Evolutionary conservation across 2,113 vertebrate species (phyloP), one percentile per base, ranked within the genome.

Genomic region (Anarhynchus alexandrinus): DNA sequence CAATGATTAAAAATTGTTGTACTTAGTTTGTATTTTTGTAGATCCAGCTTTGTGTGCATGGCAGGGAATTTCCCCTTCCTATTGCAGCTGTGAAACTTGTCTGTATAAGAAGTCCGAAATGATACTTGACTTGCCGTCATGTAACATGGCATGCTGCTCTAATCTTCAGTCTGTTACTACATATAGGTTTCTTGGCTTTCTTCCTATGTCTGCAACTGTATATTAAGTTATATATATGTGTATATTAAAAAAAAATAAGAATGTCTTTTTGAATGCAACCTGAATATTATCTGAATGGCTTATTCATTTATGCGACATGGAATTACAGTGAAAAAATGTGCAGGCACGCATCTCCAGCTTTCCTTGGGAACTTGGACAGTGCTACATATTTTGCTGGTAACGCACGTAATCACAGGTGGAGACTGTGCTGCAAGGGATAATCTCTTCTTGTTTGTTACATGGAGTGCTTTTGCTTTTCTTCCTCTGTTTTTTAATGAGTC

Each of bases 391-490:
- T 74, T 82, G 52, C 43, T 65, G 84, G 43, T 90, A 86, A 80
- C 3, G 21, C 76, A 8, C 74, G 59, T 94, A 92, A 87, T 95
- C 85, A 70, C 82, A 88, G 81, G 77, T 57, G 52, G 93, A 90
- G 82, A 57, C 79, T 59, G 78, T 90, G 64, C 78, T 95, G 79
- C 88, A 51, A 84, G 71, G 74, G 93, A 88, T 86, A 92, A 95
- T 97, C 89, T 97, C 90, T 77, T 93, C 42, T 72, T 80, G 40
- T 95, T 96, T 88, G 66, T 96, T 93, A 82, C 11, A 38, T 11
- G 93, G 90, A 94, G 81, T 90, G 82, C 72, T 92, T 94, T 92
- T 96, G 88, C 55, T 79, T 93, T 88, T 89, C 70, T 94, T 58
- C 30, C 77, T 7, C 52, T 67, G 72, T 38, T 67, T 96, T 95